Conservation (phyloP, 2,888 invertebrate species). For the Lacanobia oleracea region DNA sequence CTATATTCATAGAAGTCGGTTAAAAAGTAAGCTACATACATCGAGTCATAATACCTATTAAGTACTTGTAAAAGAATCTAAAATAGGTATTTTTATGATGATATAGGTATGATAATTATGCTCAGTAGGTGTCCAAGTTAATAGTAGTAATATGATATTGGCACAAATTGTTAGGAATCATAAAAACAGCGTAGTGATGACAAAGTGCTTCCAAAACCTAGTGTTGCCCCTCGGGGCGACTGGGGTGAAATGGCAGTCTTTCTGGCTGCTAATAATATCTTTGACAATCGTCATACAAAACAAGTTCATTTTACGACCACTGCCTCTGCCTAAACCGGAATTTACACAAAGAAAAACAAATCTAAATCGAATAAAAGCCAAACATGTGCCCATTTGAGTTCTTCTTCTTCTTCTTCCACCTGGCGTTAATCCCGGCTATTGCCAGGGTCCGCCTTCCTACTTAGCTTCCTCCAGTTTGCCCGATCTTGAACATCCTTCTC, state of each 20-base stretch:
- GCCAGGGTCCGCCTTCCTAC: too few species aligned
- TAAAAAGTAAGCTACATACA: too few species aligned
- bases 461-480: too few species aligned
- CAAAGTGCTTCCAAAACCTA: background rate
- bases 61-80: too few species aligned
- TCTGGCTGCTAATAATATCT: background rate
- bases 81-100: too few species aligned
- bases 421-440: too few species aligned
- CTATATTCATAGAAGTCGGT: too few species aligned
- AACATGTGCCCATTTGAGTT: background rate
- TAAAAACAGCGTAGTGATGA: too few species aligned
- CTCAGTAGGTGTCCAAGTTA: background rate
- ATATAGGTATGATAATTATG: background rate
- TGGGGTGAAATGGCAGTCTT: background rate
- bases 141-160: background rate
- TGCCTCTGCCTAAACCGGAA: background rate
- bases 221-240: conserved; percentile 1
- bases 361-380: background rate
- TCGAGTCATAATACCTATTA: too few species aligned
- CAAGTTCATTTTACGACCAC: background rate
- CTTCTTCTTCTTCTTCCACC: too few species aligned
- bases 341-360: background rate
- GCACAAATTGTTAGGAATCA: too few species aligned
- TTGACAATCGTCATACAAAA: background rate
- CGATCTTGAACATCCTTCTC: too few species aligned